Percentiles rank a stretch among this genome's conserved stretches.
Evolutionary conservation across 2,797 vertebrate genomes (phyloP).

Genomic region (Anableps anableps): DNA sequence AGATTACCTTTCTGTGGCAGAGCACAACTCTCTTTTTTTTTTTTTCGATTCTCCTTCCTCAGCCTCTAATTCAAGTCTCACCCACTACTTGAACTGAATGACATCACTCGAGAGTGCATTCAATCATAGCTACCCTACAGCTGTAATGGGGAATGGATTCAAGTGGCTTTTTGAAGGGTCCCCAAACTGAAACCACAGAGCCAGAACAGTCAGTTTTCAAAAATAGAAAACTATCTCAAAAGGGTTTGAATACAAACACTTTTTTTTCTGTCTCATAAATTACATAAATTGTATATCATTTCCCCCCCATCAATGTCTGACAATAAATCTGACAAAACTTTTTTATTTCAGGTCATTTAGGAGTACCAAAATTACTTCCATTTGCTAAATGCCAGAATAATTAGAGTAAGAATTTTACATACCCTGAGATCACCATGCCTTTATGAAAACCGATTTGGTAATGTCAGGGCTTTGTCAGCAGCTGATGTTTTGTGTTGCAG

Average conservation of each 20-base stretch:
- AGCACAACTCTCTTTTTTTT: slow-evolving; percentile 1
- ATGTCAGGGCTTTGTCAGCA: background rate
- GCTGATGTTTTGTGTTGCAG: background rate
- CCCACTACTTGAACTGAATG: slow-evolving; percentile 48
- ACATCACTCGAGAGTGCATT: slow-evolving; percentile 53
- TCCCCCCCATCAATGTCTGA: background rate
- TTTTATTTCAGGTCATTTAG: background rate
- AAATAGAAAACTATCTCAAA: slow-evolving; percentile 22
- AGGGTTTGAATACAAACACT: slow-evolving; percentile 6
- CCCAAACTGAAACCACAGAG: slow-evolving; percentile 33
- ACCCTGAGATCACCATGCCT: background rate
- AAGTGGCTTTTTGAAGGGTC: slow-evolving; percentile 19
- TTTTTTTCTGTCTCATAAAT: slow-evolving; percentile 9
- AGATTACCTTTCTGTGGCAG: slow-evolving; percentile 18
- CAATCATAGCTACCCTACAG: slow-evolving; percentile 45
- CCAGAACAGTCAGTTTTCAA: slow-evolving; percentile 21
- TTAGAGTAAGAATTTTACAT: background rate
- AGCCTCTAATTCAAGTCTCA: slow-evolving; percentile 28
- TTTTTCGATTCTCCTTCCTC: slow-evolving; percentile 10
- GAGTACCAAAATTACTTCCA: background rate
- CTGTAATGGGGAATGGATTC: slow-evolving; percentile 29
- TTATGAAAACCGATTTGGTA: background rate
- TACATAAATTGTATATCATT: background rate
- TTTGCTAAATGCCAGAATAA: background rate
- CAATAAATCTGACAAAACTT: background rate